Evolutionary conservation across 2,113 vertebrate species (phyloP), one percentile per base, ranked within the genome.

Genomic region (Pachycephala philippinensis): DNA sequence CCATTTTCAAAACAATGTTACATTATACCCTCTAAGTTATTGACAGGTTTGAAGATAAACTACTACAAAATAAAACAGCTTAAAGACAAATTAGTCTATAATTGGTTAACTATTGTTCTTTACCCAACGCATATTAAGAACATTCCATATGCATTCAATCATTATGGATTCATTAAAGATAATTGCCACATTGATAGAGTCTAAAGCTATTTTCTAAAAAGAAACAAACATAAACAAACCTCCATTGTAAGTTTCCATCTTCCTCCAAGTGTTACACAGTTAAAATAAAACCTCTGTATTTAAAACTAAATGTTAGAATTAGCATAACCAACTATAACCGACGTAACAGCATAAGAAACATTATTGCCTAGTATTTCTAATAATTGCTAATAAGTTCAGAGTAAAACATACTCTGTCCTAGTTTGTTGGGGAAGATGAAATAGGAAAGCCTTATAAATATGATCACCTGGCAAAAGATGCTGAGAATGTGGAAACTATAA

Each of bases 251-350:
- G 72, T 93, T 40, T 87, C 37, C 71, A 61, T 37, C 52, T 82
- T 92, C 89, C 33, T 92, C 53, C 59, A 96, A 66, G 28, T 89
- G n/a, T 75, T 85, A 94, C 56, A 91, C 53, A 83, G 81, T 74
- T 94, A 53, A 93, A 95, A 97, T 85, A 95, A 95, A 84, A 75
- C 24, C 16, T 91, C 40, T 76, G 79, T 87, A 94, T 96, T 97
- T 97, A 97, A 96, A 95, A 96, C 28, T 78, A 76, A 95, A 83
- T 21, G 35, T 78, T 96, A 90, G 49, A 91, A 90, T 86, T 85
- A 82, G 27, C 52, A 65, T 57, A 84, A 93, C 37, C 71, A 74
- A 53, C 68, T 64, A 40, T 61, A 86, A 85, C 56, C 69, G 79
- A 82, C 30, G 40, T 52, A 84, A 87, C 15, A 89, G 40, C 30